phyloP scores from a whole-genome alignment of 2,888 invertebrate genomes.

The Alloscopus bannaensis region DNA sequence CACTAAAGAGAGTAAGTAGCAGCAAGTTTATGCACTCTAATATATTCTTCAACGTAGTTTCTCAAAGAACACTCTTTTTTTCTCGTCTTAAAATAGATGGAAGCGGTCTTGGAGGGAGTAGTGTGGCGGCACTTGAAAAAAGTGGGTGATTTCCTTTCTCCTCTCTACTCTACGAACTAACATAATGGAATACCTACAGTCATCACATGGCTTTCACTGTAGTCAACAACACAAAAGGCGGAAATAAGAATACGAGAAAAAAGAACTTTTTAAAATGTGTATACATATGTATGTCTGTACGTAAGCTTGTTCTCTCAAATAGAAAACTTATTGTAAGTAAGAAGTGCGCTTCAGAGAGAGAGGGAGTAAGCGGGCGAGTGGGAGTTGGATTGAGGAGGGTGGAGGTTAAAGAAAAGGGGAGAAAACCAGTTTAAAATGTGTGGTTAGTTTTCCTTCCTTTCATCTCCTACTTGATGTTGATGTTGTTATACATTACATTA shows the following conservation, averaged over 20 bases:
- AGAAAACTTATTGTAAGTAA: conserved; percentile 24
- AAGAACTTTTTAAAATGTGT: no score
- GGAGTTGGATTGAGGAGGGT: background rate
- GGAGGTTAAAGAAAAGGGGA: background rate
- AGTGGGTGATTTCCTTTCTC: conserved; percentile 30
- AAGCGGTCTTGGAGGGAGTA: background rate
- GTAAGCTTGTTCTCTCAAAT: background rate
- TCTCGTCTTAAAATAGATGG: background rate
- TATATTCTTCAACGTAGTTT: background rate
- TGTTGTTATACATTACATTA: conserved; percentile 8
- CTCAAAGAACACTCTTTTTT: background rate
- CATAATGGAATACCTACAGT: background rate
- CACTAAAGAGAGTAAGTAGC: no score
- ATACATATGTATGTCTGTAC: no score
- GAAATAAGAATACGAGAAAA: conserved; percentile 3
- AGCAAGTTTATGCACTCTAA: background rate
- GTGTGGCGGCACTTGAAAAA: conserved; percentile 21
- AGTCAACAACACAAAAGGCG: conserved; percentile 29
- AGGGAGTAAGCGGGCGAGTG: background rate
- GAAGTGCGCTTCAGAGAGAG: conserved; percentile 12
- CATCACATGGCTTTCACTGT: background rate
- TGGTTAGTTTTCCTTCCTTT: background rate
- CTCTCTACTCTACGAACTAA: background rate
- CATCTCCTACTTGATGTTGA: no score
- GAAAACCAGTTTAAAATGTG: background rate